Conservation (phyloP, 53 echinoderm and acorn worm genomes). For the Paracentrotus lividus region DNA sequence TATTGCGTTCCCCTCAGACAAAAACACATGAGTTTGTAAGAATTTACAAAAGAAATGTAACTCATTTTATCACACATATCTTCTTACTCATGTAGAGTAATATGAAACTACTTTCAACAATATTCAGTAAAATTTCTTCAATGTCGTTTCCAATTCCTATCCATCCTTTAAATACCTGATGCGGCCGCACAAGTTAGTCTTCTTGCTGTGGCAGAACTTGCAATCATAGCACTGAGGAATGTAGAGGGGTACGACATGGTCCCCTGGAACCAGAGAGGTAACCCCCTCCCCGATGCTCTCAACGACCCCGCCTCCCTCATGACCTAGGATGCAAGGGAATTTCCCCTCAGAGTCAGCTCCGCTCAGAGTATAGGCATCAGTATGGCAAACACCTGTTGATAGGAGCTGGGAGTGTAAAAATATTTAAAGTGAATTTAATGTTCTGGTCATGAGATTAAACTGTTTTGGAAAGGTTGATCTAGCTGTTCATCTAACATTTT, state of each 20-base stretch:
- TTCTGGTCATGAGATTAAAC: neutral
- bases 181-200: slow-evolving; percentile 91
- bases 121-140: too few relatives aligned
- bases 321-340: slow-evolving; percentile 97
- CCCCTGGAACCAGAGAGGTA: slow-evolving; percentile 84
- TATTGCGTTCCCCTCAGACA: too few relatives aligned
- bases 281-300: slow-evolving; percentile 96
- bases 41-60: too few relatives aligned
- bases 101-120: too few relatives aligned
- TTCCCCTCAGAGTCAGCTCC: slow-evolving; percentile 92
- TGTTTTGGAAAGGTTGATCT: too few relatives aligned
- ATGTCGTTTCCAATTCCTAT: too few relatives aligned
- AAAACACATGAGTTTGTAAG: too few relatives aligned
- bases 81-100: too few relatives aligned
- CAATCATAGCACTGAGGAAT: slow-evolving; percentile 94
- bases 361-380: slow-evolving; percentile 94
- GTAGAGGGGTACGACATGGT: slow-evolving; percentile 97
- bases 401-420: slow-evolving; percentile 67
- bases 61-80: too few relatives aligned
- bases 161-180: too few relatives aligned
- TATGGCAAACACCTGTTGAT: slow-evolving; percentile 98
- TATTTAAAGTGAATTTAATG: too few relatives aligned
- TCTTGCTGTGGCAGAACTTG: slow-evolving; percentile 93
- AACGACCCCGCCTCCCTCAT: slow-evolving; percentile 96
- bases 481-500: too few relatives aligned